A percentile compares a stretch with the other conserved stretches of the same genome.
phyloP scores from a whole-genome alignment of 2,888 invertebrate genomes.

The Chironomus riparius region DNA sequence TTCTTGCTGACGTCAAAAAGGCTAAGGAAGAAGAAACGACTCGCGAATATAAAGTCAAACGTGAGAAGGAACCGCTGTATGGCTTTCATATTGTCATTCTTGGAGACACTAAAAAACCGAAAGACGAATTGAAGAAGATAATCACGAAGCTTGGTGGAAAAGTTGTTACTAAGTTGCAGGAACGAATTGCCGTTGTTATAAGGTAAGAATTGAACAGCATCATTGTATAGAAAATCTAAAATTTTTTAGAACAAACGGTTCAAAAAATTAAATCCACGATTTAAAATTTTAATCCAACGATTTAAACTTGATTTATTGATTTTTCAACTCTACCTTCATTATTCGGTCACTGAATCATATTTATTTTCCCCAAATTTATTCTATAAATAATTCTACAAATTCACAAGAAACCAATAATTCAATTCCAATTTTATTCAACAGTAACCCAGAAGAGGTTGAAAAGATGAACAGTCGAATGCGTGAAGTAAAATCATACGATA shows the following conservation, averaged over 20 bases:
- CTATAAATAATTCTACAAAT: no score
- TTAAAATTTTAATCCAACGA: no score
- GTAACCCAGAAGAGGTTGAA: conserved; percentile 57
- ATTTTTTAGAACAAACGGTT: no score
- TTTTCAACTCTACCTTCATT: no score
- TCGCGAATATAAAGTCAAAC: conserved; percentile 53
- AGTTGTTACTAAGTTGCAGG: conserved; percentile 53
- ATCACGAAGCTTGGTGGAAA: conserved; percentile 70
- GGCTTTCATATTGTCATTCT: conserved; percentile 67
- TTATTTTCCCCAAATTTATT: no score
- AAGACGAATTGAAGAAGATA: conserved; percentile 56
- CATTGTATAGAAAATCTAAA: no score
- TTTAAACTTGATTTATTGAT: no score
- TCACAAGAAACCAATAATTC: no score
- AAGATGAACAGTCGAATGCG: conserved; percentile 56
- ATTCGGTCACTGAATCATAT: no score
- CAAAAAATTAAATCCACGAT: no score
- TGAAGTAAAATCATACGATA: conserved; percentile 54
- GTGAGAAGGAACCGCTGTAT: conserved; percentile 60
- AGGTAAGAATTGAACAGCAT: no score
- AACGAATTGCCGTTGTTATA: conserved; percentile 64
- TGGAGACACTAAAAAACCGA: conserved; percentile 48
- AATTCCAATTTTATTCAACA: conserved; percentile 32
- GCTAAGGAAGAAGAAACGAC: conserved; percentile 8
- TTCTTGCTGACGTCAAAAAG: conserved; percentile 7